These are phyloP conservation scores for Drosophila bocqueti DNA, from an alignment of 1,140 invertebrate genomes.

Conservation along the genomic window DNA sequence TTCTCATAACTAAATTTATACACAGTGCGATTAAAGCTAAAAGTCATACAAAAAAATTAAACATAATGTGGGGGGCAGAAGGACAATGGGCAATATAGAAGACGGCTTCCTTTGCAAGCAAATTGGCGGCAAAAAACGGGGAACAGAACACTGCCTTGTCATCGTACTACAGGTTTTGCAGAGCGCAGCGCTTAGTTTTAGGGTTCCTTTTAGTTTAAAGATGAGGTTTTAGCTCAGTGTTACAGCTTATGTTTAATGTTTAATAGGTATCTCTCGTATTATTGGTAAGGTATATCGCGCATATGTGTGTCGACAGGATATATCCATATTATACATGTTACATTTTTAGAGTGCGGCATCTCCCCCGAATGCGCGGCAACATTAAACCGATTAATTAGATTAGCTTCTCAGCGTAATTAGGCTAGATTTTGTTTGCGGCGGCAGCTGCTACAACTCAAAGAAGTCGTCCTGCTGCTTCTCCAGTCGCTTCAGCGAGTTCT, in stretches of 20 bases:
- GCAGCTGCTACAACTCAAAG: slow-evolving; percentile 93
- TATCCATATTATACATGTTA: slow-evolving; percentile 52
- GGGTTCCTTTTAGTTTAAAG: slow-evolving; percentile 16
- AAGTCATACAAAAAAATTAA: slow-evolving; percentile 68
- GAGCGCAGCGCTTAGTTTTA: slow-evolving; percentile 67
- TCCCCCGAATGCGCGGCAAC: slow-evolving; percentile 8
- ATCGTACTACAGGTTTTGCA: slow-evolving; percentile 73
- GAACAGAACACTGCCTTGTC: slow-evolving; percentile 56
- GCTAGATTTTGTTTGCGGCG: slow-evolving; percentile 30
- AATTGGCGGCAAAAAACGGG: slow-evolving; percentile 67
- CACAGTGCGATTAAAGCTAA: slow-evolving; percentile 71
- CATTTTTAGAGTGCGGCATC: slow-evolving; percentile 53
- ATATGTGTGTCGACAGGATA: slow-evolving; percentile 32
- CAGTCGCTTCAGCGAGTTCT: slow-evolving; percentile 91
- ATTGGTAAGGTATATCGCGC: slow-evolving; percentile 50
- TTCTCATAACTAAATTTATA: slow-evolving; percentile 77
- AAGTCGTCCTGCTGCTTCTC: slow-evolving; percentile 94
- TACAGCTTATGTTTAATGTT: slow-evolving; percentile 39
- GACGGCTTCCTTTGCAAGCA: slow-evolving; percentile 59
- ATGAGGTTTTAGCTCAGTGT: slow-evolving; percentile 47
- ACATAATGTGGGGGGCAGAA: slow-evolving; percentile 49
- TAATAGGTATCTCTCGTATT: slow-evolving; percentile 44
- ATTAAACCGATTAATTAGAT: slow-evolving; percentile 68
- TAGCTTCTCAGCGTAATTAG: slow-evolving; percentile 55
- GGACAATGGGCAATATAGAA: slow-evolving; percentile 12